Base-by-base conservation (phyloP, 1,140 invertebrate species). In the Dendrolimus kikuchii region DNA sequence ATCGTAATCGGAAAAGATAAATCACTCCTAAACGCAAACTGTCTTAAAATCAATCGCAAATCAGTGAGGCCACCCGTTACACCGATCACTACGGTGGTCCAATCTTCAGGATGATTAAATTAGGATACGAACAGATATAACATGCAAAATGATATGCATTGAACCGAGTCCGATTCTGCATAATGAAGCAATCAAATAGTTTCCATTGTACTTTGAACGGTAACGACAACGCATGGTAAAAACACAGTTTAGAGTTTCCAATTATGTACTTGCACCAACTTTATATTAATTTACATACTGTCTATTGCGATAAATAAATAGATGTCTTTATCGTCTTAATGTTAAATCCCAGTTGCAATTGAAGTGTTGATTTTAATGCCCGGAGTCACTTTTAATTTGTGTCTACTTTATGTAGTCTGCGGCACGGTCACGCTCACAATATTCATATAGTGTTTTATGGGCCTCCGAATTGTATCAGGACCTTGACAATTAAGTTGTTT, bases 71-170 rank as follows among this genome's bases (percentile, higher is more conserved):
- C 74, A 77, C 71, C 77, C 70, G 72, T 75, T 74, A 67, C 67
- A 73, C 64, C 59, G 58, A 56, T 70, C 71, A 56, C 44, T 66
- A 73, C 71, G 82, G 82, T 86, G 82, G 82, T 86, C 82, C 82
- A 81, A 84, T 77, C 77, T 72, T 78, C 81, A 75, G 68, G 71
- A 86, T 84, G 82, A 82, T 86, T 82, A 86, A 86, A 86, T 86
- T 84, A 79, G 81, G 79, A 71, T 76, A 71, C 76, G 62, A 75
- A 73, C 76, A 66, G 68, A 82, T 84, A 81, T 82, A 83, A 80
- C 79, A 77, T 83, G 75, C 79, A 69, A 81, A 86, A 86, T 84
- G 81, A 84, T 84, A 86, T 80, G 83, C 77, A 84, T 77, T 75
- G 77, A 82, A 74, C 68, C 53, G 59, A 71, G 59, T 66, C 71